Base-by-base conservation (phyloP, 1,140 invertebrate genomes). In the Aleiodes sp. region DNA sequence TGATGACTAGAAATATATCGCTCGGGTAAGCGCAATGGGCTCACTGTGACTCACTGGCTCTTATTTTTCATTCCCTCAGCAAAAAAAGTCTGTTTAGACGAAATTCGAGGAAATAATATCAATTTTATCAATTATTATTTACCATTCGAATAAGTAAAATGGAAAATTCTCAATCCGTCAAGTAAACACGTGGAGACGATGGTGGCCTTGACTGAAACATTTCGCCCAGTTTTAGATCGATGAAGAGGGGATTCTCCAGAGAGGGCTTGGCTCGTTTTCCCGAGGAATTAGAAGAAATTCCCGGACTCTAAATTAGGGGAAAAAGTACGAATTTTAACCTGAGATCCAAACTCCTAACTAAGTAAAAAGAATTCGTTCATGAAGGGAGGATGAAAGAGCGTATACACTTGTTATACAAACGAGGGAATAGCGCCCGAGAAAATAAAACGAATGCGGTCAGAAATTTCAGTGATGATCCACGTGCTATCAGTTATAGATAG, bases 11-110 rank as follows among this genome's bases (percentile, higher is more conserved):
- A 60, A 61, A 72, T 72, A 72, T 74, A 74, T 74, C 70, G 70
- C 69, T 72, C 39, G 61, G 31, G 26, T 69, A 60, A 60, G 65
- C 37, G 69, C 68, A 74, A 68, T 67, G 63, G 65, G 29, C 62
- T 70, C 39, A 60, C 43, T 70, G 72, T 70, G 76, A 75, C 70
- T 77, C 72, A 70, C 73, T 73, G 10, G n/a, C 2, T 56, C 12
- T 16, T 56, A 12, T 33, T 33, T 33, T 33, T 1, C 1, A 1
- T 56, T 28, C 6, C 24, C 9, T 56, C 21, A 28, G n/a, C n/a
- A 56, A 56, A 24, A 9, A 56, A 56, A 10, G 7, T 52, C 24
- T 56, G 12, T 29, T 14, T 14, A 59, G 26, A 8, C 12, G 14
- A 59, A 14, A 59, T 59, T 59, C 12, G 7, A 26, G 21, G n/a